Percentiles rank a stretch among this genome's conserved stretches.
These are phyloP conservation scores for Yasuhikotakia modesta DNA, from an alignment of 2,797 vertebrate species.

Conservation along the genomic window DNA sequence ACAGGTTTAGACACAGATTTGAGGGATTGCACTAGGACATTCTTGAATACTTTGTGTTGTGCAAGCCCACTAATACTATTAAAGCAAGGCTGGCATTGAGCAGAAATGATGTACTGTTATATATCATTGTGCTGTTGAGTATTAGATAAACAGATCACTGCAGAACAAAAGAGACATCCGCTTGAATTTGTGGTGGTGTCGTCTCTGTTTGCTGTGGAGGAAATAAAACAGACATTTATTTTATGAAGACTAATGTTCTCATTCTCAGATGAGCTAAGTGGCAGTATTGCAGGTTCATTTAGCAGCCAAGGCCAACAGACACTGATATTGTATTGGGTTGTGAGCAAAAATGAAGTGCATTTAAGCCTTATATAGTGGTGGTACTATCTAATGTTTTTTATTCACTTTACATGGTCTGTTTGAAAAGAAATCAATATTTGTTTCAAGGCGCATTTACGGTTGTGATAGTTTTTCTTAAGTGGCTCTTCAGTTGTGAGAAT, in stretches of 20 bases:
- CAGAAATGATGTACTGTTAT: not conserved
- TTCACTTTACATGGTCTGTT: not conserved
- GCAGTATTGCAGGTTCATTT: not conserved
- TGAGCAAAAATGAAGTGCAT: constrained; percentile 1
- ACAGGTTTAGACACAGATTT: constrained; percentile 45
- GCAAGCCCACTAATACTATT: constrained; percentile 11
- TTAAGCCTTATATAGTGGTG: not conserved
- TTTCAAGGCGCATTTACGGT: not conserved
- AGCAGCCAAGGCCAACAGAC: not conserved
- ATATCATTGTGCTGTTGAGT: not conserved
- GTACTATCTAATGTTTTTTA: not conserved
- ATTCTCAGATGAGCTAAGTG: not conserved
- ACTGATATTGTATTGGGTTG: not conserved
- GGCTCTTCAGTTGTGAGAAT: constrained; percentile 5
- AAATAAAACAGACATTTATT: constrained; percentile 22
- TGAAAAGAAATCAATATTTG: not conserved
- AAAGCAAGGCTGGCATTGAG: not conserved
- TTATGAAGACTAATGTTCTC: constrained; percentile 12
- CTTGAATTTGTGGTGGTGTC: not conserved
- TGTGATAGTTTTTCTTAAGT: constrained; percentile 7
- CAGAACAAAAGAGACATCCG: not conserved
- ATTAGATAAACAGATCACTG: not conserved
- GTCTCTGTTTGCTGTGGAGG: not conserved
- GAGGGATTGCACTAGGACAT: constrained; percentile 23
- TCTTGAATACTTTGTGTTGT: constrained; percentile 30